phyloP scores from a whole-genome alignment of 2,797 vertebrate genomes.

The Rhinoraja longicauda region DNA sequence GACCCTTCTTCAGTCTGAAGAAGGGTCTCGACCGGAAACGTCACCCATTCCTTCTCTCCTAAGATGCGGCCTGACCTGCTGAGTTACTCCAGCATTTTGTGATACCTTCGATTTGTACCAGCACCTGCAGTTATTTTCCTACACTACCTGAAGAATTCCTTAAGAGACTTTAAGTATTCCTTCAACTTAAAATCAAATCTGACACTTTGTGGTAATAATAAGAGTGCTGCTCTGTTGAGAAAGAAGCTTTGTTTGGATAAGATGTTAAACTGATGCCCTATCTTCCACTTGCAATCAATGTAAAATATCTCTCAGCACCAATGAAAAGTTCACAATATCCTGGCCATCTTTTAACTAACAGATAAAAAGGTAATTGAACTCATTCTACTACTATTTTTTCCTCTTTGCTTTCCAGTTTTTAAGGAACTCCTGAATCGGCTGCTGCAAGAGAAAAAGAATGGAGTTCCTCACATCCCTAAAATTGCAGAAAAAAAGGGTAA shows the following conservation, averaged over 20 bases:
- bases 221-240: neutral
- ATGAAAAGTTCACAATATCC: neutral
- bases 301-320: neutral
- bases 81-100: too few relatives aligned
- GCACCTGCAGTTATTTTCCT: too few relatives aligned
- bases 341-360: neutral
- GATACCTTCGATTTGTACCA: too few relatives aligned
- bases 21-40: too few relatives aligned
- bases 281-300: too few relatives aligned
- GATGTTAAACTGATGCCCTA: neutral
- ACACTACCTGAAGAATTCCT: neutral
- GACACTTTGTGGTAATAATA: neutral
- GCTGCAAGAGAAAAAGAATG: constrained; percentile 79
- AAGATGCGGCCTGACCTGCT: too few relatives aligned
- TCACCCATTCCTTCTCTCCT: too few relatives aligned
- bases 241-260: neutral
- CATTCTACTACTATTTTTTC: neutral
- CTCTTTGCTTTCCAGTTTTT: constrained; percentile 65
- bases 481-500: constrained; percentile 93
- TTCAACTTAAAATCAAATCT: neutral
- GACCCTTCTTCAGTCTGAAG: too few relatives aligned
- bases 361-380: neutral
- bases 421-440: constrained; percentile 87
- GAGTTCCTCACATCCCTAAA: constrained; percentile 85
- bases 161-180: neutral